Base-by-base conservation (phyloP, 2,797 vertebrate species). In the Sebastes iracundus region DNA sequence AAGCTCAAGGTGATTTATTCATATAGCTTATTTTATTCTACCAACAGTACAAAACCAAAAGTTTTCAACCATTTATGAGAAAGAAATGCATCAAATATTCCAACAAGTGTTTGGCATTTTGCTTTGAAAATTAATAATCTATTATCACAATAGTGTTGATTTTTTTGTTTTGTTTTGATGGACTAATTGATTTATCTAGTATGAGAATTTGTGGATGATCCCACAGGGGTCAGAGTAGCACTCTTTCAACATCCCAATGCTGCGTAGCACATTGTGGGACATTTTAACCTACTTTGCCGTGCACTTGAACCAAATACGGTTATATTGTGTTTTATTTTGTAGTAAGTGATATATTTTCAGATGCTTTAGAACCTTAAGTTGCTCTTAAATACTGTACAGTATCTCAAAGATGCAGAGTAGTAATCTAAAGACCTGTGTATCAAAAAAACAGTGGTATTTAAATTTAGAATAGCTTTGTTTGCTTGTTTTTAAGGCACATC, bases 401-500 rank as follows among this genome's bases (percentile, higher is more conserved):
- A 60, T 77, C 28, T 72, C 32, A 73, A 67, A 64, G 23, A 27
- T 75, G 53, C 32, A 52, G 25, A 63, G 23, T 14, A 52, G 9
- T 38, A 38, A 28, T 78, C 10, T 30, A 12, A 27, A 74, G 59
- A 83, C 74, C 75, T 82, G 63, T 63, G 56, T 59, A 63, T 79
- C 71, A 84, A 10, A 46, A 79, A 83, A 75, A 58, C 23, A 35
- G 27, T 22, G 16, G 7, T 61, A 72, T 52, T 75, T 75, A 23
- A 14, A 25, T 61, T 49, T 73, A 61, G 49, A 76, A 25, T 61
- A 71, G 32, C 27, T 75, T 28, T 38, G 23, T 76, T 75, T 70
- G 64, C 77, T 71, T 77, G 58, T 84, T 79, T 64, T 73, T 65
- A 63, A 82, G 35, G 73, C 68, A 81, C 75, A 82, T 83, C 27